Evolutionary conservation across 2,888 invertebrate species (phyloP).

Genomic region (Drosophila tanythrix): DNA sequence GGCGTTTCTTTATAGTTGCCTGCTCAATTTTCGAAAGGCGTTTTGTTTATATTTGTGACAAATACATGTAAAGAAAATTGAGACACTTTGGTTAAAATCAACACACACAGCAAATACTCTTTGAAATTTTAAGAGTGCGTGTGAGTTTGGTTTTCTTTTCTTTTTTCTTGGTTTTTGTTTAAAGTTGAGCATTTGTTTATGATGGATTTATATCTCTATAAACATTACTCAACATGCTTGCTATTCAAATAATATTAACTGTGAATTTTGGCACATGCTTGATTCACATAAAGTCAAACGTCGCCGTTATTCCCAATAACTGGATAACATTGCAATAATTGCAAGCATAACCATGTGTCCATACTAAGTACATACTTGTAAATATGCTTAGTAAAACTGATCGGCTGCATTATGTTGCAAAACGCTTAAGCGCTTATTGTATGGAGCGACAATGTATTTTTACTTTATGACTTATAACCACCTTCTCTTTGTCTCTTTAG

Average conservation of each 20-base stretch:
- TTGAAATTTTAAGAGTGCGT: slow-evolving; percentile 18
- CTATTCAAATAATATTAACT: slow-evolving; percentile 23
- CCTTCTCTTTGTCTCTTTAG: slow-evolving; percentile 9
- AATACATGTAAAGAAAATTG: slow-evolving; percentile 46
- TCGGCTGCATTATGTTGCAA: neutral
- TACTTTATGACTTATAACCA: neutral
- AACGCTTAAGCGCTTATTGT: slow-evolving; percentile 7
- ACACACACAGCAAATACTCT: slow-evolving; percentile 23
- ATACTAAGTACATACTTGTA: neutral
- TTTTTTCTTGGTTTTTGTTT: slow-evolving; percentile 31
- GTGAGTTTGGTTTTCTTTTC: neutral
- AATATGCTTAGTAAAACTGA: neutral
- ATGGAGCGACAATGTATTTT: neutral
- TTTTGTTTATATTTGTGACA: slow-evolving; percentile 13
- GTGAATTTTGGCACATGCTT: slow-evolving; percentile 30
- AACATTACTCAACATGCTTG: slow-evolving; percentile 30
- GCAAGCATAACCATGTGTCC: neutral
- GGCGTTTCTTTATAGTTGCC: neutral
- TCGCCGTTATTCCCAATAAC: slow-evolving; percentile 4
- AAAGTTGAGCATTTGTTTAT: slow-evolving; percentile 39
- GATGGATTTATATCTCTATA: slow-evolving; percentile 28
- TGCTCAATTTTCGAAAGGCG: slow-evolving; percentile 12
- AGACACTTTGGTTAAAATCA: slow-evolving; percentile 41
- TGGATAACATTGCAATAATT: slow-evolving; percentile 2
- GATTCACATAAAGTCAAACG: slow-evolving; percentile 3